Base-by-base conservation (phyloP, 2,888 invertebrate species). In the Epirrhoe tristata region DNA sequence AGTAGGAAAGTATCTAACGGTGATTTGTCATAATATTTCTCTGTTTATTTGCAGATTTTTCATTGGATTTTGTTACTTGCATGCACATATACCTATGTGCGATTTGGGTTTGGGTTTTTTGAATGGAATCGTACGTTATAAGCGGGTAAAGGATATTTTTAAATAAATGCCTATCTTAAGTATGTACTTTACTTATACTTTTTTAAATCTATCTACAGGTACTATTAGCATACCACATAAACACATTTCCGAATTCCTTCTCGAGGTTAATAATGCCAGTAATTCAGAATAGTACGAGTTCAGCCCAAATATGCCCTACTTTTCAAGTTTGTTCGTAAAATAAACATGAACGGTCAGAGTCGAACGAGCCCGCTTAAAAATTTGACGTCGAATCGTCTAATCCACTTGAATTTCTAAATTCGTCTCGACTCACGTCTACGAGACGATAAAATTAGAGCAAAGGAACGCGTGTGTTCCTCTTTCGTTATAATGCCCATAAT, bases 21-120 rank as follows among this genome's bases (percentile, higher is more conserved):
- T 82, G 81, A 86, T 89, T 89, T 89, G 84, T 89, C 87, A 89
- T 91, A 85, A 87, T 80, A 83, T 84, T 85, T 84, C 82, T 78
- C 80, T 79, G 48, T 60, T 75, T 76, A 67, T 72, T 59, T 64
- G 69, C 69, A 71, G 64, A 59, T 67, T 69, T 65, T 54, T 55
- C 55, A 56, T 64, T 50, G 36, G 46, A 50, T 56, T 67, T 63
- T 62, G 24, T 14, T 36, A 51, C 56, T 17, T 24, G 24, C 24
- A 24, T 24, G 24, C 24, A 24, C 24, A 24, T 24, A n/a, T n/a
- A n/a, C n/a, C n/a, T 24, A 24, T 24, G 24, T 24, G 24, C 3
- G 24, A 24, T 24, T 24, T 24, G 24, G 24, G 24, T 24, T 24
- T 24, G 24, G 24, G 3, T 2, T 24, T 2, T 24, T 24, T 24